A percentile compares a stretch with the other conserved stretches of the same genome.
Evolutionary conservation across 2,888 invertebrate species (phyloP).

Genomic region (Tridacna crocea): DNA sequence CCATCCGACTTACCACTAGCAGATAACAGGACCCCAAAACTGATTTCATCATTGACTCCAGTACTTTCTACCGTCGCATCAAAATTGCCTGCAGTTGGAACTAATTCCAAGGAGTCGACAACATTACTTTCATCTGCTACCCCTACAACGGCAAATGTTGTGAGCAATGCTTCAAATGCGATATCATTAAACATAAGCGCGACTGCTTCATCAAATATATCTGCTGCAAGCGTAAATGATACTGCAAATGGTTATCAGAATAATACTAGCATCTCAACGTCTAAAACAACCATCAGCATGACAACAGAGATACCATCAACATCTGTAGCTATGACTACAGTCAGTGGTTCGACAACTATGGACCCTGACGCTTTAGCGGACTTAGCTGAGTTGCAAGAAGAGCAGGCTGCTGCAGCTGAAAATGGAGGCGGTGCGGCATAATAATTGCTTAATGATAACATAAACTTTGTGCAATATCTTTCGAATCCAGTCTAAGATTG

Average conservation of each 20-base stretch:
- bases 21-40: not conserved
- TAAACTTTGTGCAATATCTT: no score
- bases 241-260: not conserved
- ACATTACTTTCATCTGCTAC: not conserved
- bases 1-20: not conserved
- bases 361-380: constrained; percentile 52
- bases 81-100: not conserved
- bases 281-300: not conserved
- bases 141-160: not conserved
- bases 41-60: no score
- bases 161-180: not conserved
- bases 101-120: not conserved
- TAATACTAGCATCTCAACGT: not conserved
- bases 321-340: not conserved
- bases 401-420: constrained; percentile 30
- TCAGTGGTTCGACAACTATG: constrained; percentile 39
- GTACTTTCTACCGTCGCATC: no score
- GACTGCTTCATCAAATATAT: not conserved
- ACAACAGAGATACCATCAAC: constrained; percentile 14
- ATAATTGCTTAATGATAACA: no score
- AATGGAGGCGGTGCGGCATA: constrained; percentile 6
- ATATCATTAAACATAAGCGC: not conserved
- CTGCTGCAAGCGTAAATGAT: not conserved
- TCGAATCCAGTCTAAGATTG: no score
- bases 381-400: constrained; percentile 42